A percentile compares a stretch with the other conserved stretches of the same genome.
Conservation (phyloP, 2,113 vertebrate species). For the Donacobius atricapilla region DNA sequence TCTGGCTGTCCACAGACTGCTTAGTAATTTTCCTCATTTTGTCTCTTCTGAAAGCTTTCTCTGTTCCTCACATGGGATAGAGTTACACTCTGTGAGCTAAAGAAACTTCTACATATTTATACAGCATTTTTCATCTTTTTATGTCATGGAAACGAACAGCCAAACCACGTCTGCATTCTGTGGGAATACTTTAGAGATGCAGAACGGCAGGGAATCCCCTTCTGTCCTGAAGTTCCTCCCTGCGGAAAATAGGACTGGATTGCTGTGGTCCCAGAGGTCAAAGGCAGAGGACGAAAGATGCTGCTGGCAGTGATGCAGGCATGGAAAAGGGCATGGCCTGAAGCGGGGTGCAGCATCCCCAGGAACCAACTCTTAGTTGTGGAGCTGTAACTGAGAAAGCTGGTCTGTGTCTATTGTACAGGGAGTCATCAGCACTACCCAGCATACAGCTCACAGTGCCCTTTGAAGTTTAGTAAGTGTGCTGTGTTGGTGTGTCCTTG, state of each 20-base stretch:
- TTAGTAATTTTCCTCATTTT: not conserved
- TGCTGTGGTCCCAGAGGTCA: not conserved
- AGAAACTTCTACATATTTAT: conserved; percentile 3
- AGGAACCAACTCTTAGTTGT: not conserved
- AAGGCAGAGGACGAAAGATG: not conserved
- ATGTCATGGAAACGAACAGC: not conserved
- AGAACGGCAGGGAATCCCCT: conserved; percentile 19
- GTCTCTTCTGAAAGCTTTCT: not conserved
- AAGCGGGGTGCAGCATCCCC: not conserved
- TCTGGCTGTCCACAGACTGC: not conserved
- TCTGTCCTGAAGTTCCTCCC: not conserved
- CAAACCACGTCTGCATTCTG: not conserved
- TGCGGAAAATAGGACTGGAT: not conserved
- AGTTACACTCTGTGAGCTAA: not conserved
- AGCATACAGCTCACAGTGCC: not conserved
- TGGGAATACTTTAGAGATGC: not conserved
- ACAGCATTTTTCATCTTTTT: conserved; percentile 14
- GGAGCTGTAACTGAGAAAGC: not conserved
- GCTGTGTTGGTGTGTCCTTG: not conserved
- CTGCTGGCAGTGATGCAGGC: not conserved
- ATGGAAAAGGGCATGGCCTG: not conserved
- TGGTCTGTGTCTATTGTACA: not conserved
- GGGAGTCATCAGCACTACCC: not conserved
- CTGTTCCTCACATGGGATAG: not conserved
- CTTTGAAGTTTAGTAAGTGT: not conserved